Evolutionary conservation across 2,113 vertebrate species (phyloP), one percentile per base, ranked within the genome.

Genomic region (Diphyllodes magnificus): DNA sequence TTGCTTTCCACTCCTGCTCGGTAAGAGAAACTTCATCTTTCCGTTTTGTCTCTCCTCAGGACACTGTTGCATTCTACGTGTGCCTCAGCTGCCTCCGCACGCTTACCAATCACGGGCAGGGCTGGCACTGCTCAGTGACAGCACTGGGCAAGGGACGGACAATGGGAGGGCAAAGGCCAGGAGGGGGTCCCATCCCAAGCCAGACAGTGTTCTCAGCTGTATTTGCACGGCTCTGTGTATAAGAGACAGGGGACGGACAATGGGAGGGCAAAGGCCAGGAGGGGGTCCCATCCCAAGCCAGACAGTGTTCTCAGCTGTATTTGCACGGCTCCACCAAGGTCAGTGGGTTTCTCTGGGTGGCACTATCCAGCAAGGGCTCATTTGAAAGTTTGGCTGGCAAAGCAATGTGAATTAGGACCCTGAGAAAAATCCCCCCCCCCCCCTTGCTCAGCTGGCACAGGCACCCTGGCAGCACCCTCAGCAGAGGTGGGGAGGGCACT

Each of bases 61-160:
- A 71, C 82, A 45, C 44, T 40, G 39, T 8, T 35, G 37, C 37
- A 31, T 66, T 90, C 93, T 78, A 7, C 0, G 2, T 8, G 13
- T 65, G 42, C 72, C 86, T 82, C 85, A 14, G 93, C 85, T 24
- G 56, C 80, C 61, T 1, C 57, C 42, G 42, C 6, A n/a, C 35
- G 1, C 47, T 80, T 80, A 68, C 87, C 84, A 71, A 6, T 90
- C 93, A 51, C 1, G 4, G 33, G 54, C 73, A 33, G 3, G 44
- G 65, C 78, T 77, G 82, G 91, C 78, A 33, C 65, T n/a, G 28
- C 81, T 85, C 42, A 3, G 45, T 13, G 60, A 35, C 44, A 17
- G 51, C 53, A 0, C 50, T 2, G 49, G 69, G 40, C 0, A 0
- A 87, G 57, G 1, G 2, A 61, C 0, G 1, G 65, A 82, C 81